phyloP scores from a whole-genome alignment of 2,797 vertebrate genomes.

The Pseudochirops corinnae region DNA sequence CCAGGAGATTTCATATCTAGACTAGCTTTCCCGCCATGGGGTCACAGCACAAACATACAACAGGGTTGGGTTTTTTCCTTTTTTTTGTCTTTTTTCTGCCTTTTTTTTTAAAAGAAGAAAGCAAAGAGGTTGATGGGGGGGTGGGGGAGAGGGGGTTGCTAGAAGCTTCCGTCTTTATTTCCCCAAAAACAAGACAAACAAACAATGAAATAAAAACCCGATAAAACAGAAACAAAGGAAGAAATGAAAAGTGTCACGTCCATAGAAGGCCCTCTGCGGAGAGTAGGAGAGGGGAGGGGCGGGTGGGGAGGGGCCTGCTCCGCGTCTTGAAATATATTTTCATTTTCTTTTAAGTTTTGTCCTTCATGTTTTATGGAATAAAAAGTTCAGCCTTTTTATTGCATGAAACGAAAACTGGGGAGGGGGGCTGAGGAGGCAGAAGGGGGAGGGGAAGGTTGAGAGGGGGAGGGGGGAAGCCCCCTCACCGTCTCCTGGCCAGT shows the following conservation, averaged over 20 bases:
- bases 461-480: slow-evolving; percentile 38
- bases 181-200: slow-evolving; percentile 84
- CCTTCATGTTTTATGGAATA: slow-evolving; percentile 95
- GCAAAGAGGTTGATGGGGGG: slow-evolving; percentile 84
- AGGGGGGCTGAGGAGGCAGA: slow-evolving; percentile 62
- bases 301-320: slow-evolving; percentile 88
- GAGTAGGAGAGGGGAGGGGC: slow-evolving; percentile 46
- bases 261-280: slow-evolving; percentile 88
- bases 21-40: slow-evolving; percentile 88
- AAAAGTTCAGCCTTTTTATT: slow-evolving; percentile 93
- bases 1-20: slow-evolving; percentile 91
- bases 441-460: slow-evolving; percentile 78
- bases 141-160: slow-evolving; percentile 82
- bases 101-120: slow-evolving; percentile 86
- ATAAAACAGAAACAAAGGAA: slow-evolving; percentile 84
- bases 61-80: slow-evolving; percentile 72
- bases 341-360: slow-evolving; percentile 85
- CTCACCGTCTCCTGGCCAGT: slow-evolving; percentile 90
- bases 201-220: slow-evolving; percentile 78
- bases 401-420: slow-evolving; percentile 93
- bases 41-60: slow-evolving; percentile 86
- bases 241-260: slow-evolving; percentile 90
- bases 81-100: background rate
- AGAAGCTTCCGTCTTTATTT: slow-evolving; percentile 88
- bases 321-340: slow-evolving; percentile 88